These are phyloP conservation scores for Actinemys pallida DNA, from an alignment of 2,113 vertebrate species.

Conservation along the genomic window DNA sequence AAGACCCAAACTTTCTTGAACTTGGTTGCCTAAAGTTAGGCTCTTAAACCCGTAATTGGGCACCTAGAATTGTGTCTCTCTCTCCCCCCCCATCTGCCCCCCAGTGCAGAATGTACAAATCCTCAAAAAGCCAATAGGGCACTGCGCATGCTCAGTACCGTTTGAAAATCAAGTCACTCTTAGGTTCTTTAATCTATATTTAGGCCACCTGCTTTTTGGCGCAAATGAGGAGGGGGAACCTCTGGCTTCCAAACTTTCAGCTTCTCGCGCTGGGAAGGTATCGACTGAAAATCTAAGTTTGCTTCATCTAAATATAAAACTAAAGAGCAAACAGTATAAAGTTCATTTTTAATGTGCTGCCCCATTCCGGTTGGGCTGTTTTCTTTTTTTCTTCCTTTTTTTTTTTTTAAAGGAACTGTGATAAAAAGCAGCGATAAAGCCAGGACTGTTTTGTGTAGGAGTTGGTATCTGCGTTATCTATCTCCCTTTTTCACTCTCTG, in stretches of 20 bases:
- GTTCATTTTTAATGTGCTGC: constrained; percentile 83
- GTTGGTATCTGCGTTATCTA: constrained; percentile 97
- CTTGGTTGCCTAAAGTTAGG: background rate
- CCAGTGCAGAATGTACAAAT: background rate
- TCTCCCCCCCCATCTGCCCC: fast-evolving
- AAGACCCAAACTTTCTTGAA: fast-evolving
- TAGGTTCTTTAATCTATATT: background rate
- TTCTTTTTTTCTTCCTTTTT: constrained; percentile 33
- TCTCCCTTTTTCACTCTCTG: constrained; percentile 93
- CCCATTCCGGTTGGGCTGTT: constrained; percentile 84
- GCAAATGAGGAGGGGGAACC: background rate
- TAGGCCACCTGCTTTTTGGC: fast-evolving
- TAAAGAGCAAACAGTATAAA: constrained; percentile 77
- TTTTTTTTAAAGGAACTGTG: constrained; percentile 80
- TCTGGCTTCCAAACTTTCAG: background rate
- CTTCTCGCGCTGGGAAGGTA: constrained; percentile 21
- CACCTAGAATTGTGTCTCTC: background rate
- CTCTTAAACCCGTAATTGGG: background rate
- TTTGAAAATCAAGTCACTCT: background rate
- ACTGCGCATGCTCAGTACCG: too few relatives aligned
- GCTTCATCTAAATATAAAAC: constrained; percentile 79
- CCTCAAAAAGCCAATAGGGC: background rate
- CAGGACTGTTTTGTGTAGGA: constrained; percentile 95
- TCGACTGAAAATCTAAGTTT: constrained; percentile 33
- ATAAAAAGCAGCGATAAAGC: constrained; percentile 95